Percentiles rank a stretch among this genome's conserved stretches.
phyloP scores from a whole-genome alignment of 1,140 invertebrate species.

The Caenorhabditis tropicalis region DNA sequence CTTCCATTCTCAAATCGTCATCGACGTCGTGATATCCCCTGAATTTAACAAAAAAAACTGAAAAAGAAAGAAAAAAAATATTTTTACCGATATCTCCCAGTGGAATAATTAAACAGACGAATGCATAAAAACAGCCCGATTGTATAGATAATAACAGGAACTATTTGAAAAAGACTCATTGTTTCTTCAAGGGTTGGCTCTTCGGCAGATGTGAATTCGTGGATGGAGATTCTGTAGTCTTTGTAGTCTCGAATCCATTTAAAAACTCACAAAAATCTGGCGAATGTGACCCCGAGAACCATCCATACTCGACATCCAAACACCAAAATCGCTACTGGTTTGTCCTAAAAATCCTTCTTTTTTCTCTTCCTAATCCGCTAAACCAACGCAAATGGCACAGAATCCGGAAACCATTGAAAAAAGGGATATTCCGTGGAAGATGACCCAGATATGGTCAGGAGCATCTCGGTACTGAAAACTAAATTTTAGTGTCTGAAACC shows the following conservation, averaged over 20 bases:
- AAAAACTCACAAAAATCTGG: not conserved
- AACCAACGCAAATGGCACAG: not conserved
- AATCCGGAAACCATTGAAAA: not conserved
- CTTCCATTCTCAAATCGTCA: not conserved
- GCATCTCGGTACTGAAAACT: not conserved
- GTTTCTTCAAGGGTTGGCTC: not conserved
- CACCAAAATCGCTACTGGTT: not conserved
- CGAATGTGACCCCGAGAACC: not conserved
- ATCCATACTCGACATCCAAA: not conserved
- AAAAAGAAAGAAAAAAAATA: not conserved
- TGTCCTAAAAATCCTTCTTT: not conserved
- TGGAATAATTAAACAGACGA: not conserved
- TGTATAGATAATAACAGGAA: not conserved
- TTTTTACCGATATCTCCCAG: constrained; percentile 9
- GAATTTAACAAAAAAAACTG: not conserved
- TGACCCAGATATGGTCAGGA: not conserved
- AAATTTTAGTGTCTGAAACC: not conserved
- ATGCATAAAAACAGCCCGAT: not conserved
- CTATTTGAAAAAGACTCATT: not conserved
- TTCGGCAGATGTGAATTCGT: not conserved
- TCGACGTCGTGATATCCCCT: constrained; percentile 9
- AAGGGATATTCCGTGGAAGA: constrained; percentile 13
- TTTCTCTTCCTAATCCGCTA: not conserved
- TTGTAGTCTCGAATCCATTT: not conserved
- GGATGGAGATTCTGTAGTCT: not conserved